Conservation (phyloP, 2,797 vertebrate genomes). For the Catharus ustulatus region DNA sequence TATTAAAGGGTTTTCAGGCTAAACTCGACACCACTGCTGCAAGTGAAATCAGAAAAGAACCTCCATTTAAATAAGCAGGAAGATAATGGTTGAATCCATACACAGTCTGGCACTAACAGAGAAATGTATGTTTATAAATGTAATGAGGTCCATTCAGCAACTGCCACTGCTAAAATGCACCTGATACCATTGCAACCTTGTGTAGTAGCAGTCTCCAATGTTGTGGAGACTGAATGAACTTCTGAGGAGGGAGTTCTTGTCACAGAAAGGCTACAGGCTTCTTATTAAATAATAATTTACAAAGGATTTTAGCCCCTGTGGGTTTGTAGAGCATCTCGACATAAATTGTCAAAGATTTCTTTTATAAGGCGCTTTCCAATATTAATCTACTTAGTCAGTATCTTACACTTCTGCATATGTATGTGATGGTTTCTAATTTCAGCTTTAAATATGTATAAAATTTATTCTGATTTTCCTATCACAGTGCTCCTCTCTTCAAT, state of each 20-base stretch:
- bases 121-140: neutral
- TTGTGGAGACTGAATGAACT: neutral
- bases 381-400: conserved; percentile 62
- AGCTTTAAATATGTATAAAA: conserved; percentile 36
- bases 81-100: neutral
- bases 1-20: neutral
- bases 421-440: conserved; percentile 44
- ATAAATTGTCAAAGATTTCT: conserved; percentile 57
- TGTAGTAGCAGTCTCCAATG: neutral
- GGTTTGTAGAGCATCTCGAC: conserved; percentile 39
- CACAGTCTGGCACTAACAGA: neutral
- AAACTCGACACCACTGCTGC: neutral
- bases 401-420: conserved; percentile 46
- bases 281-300: conserved; percentile 37
- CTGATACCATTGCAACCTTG: fast-evolving
- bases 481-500: neutral
- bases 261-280: neutral
- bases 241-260: neutral
- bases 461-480: conserved; percentile 17
- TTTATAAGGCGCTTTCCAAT: conserved; percentile 55
- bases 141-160: neutral
- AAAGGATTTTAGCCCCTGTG: conserved; percentile 45
- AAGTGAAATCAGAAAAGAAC: neutral
- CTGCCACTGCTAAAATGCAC: neutral
- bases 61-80: neutral